These are phyloP conservation scores for Urocynchramus pylzowi DNA, from an alignment of 2,113 vertebrate genomes.

Conservation along the genomic window DNA sequence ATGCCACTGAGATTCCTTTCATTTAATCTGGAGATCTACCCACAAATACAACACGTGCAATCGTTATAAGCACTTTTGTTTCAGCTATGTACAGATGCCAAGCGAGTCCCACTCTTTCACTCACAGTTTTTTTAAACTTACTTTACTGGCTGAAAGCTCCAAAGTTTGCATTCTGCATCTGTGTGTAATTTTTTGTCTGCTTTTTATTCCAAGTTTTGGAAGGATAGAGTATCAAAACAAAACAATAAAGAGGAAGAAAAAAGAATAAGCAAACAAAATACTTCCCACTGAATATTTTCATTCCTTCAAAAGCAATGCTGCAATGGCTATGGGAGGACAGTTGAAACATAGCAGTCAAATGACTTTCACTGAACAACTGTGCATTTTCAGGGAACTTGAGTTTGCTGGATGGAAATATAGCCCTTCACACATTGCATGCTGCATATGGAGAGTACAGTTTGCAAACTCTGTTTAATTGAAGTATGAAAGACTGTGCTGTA, in stretches of 20 bases:
- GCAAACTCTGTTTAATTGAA: slow-evolving; percentile 16
- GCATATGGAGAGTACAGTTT: slow-evolving; percentile 34
- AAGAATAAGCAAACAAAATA: slow-evolving; percentile 30
- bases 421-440: slow-evolving; percentile 54
- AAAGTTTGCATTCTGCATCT: slow-evolving; percentile 50
- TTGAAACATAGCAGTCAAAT: slow-evolving; percentile 30
- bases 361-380: slow-evolving; percentile 18
- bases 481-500: slow-evolving; percentile 1
- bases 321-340: slow-evolving; percentile 40
- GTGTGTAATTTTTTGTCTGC: slow-evolving; percentile 35
- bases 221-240: slow-evolving; percentile 45
- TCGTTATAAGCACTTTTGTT: neutral
- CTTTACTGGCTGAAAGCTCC: slow-evolving; percentile 16
- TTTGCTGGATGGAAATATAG: slow-evolving; percentile 46
- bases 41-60: neutral
- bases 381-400: neutral
- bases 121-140: slow-evolving; percentile 27
- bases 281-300: slow-evolving; percentile 44
- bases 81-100: neutral
- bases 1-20: neutral
- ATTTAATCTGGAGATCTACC: neutral
- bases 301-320: slow-evolving; percentile 57
- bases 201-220: slow-evolving; percentile 41
- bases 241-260: slow-evolving; percentile 20
- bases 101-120: neutral